Percentiles rank a stretch among this genome's conserved stretches.
Evolutionary conservation across 1,140 invertebrate genomes (phyloP).

Genomic region (Physella acuta): DNA sequence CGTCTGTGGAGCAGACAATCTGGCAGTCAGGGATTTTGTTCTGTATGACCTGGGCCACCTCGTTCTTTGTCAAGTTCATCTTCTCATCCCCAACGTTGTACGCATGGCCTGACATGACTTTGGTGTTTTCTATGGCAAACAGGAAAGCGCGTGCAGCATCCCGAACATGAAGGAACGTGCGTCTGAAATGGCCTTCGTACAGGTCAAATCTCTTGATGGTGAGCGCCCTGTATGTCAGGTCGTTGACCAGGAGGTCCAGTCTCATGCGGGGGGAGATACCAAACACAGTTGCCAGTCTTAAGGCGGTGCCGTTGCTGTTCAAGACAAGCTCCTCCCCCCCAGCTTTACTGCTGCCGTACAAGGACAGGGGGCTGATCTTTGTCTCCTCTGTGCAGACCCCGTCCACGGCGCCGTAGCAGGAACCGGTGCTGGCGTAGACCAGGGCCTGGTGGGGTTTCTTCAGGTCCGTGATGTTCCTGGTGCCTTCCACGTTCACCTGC

Average conservation of each 20-base stretch:
- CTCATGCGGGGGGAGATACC: conserved; percentile 48
- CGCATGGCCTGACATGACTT: conserved; percentile 45
- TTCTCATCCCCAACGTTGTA: conserved; percentile 49
- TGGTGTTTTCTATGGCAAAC: conserved; percentile 43
- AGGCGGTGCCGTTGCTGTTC: conserved; percentile 39
- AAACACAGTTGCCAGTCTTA: conserved; percentile 51
- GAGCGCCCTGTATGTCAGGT: conserved; percentile 48
- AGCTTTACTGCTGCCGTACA: conserved; percentile 49
- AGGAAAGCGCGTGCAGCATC: conserved; percentile 48
- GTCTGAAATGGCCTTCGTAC: conserved; percentile 48
- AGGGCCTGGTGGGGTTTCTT: conserved; percentile 40
- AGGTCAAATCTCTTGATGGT: conserved; percentile 46
- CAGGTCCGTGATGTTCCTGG: conserved; percentile 39
- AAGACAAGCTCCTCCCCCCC: conserved; percentile 44
- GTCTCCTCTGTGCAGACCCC: conserved; percentile 49
- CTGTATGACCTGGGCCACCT: conserved; percentile 43
- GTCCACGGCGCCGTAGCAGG: conserved; percentile 50
- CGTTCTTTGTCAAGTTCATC: conserved; percentile 48
- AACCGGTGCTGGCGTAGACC: conserved; percentile 51
- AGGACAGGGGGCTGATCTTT: conserved; percentile 43
- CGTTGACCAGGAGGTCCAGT: conserved; percentile 50
- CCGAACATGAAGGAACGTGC: conserved; percentile 49
- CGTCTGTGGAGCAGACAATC: conserved; percentile 34
- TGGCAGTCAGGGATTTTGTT: conserved; percentile 33
- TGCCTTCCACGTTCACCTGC: conserved; percentile 43